phyloP scores from a whole-genome alignment of 2,797 vertebrate species.

The Sebastes iracundus region DNA sequence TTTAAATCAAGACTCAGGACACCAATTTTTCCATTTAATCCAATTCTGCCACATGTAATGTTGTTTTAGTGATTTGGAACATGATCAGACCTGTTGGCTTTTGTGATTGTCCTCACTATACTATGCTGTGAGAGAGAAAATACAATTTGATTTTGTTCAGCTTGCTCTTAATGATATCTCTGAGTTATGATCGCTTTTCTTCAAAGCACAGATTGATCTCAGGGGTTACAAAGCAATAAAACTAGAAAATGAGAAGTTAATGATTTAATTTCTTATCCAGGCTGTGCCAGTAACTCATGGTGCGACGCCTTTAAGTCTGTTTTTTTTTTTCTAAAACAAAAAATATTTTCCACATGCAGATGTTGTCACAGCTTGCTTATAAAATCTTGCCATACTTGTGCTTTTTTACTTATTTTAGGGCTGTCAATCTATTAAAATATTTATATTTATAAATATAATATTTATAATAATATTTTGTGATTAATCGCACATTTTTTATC shows the following conservation, averaged over 20 bases:
- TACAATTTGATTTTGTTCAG: not conserved
- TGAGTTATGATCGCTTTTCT: slow-evolving; percentile 11
- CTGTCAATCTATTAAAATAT: no score
- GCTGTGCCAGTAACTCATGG: not conserved
- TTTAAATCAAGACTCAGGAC: not conserved
- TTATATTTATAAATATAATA: no score
- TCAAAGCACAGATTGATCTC: slow-evolving; percentile 14
- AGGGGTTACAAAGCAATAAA: slow-evolving; percentile 1
- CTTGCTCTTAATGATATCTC: not conserved
- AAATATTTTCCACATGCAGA: not conserved
- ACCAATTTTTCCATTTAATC: not conserved
- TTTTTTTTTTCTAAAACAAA: not conserved
- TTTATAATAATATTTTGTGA: no score
- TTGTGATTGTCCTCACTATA: not conserved
- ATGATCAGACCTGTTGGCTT: not conserved
- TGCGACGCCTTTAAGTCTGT: not conserved
- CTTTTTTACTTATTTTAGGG: no score
- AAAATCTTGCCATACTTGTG: not conserved
- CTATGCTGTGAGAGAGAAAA: not conserved
- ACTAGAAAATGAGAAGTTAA: not conserved
- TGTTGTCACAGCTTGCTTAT: not conserved
- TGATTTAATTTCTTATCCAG: slow-evolving; percentile 6
- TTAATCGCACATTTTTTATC: no score
- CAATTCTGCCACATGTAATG: not conserved
- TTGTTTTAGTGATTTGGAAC: not conserved